A percentile compares a stretch with the other conserved stretches of the same genome.
phyloP scores from a whole-genome alignment of 2,888 invertebrate genomes.

The Ophion slaviceki region DNA sequence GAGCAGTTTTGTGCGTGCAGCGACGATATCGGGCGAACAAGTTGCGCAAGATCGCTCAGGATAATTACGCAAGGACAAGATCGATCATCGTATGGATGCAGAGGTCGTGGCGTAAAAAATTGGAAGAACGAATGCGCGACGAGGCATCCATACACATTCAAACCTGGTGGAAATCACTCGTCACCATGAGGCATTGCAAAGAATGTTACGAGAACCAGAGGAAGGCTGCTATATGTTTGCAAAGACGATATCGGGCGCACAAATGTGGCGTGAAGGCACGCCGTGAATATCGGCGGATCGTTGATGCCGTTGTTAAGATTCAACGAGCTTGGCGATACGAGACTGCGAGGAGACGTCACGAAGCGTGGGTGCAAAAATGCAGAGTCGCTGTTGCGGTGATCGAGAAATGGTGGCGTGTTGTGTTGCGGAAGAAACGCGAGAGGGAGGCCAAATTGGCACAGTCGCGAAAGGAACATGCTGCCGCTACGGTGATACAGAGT shows the following conservation, averaged over 20 bases:
- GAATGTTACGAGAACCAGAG: slow-evolving; percentile 28
- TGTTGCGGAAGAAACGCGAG: slow-evolving; percentile 36
- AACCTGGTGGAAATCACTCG: slow-evolving; percentile 70
- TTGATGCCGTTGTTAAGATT: slow-evolving; percentile 61
- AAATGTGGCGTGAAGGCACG: slow-evolving; percentile 78
- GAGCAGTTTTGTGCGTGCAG: slow-evolving; percentile 68
- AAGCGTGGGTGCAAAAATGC: slow-evolving; percentile 46
- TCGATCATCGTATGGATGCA: slow-evolving; percentile 81
- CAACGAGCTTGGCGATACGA: slow-evolving; percentile 69
- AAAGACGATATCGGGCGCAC: slow-evolving; percentile 82
- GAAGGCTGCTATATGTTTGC: slow-evolving; percentile 79
- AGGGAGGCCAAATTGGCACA: slow-evolving; percentile 81
- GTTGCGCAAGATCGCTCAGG: slow-evolving; percentile 50
- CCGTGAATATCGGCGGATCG: slow-evolving; percentile 72
- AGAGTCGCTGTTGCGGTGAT: slow-evolving; percentile 66
- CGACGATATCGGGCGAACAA: slow-evolving; percentile 63
- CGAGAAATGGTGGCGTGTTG: slow-evolving; percentile 69
- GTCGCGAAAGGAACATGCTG: slow-evolving; percentile 77
- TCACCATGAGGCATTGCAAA: slow-evolving; percentile 59
- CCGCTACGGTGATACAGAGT: slow-evolving; percentile 88
- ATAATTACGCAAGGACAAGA: slow-evolving; percentile 74
- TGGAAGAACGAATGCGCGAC: slow-evolving; percentile 66
- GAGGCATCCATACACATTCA: slow-evolving; percentile 76
- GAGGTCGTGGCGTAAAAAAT: slow-evolving; percentile 79
- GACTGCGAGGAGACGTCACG: slow-evolving; percentile 43